These are phyloP conservation scores for Melipona quadrifasciata DNA, from an alignment of 1,140 invertebrate species.

Conservation along the genomic window DNA sequence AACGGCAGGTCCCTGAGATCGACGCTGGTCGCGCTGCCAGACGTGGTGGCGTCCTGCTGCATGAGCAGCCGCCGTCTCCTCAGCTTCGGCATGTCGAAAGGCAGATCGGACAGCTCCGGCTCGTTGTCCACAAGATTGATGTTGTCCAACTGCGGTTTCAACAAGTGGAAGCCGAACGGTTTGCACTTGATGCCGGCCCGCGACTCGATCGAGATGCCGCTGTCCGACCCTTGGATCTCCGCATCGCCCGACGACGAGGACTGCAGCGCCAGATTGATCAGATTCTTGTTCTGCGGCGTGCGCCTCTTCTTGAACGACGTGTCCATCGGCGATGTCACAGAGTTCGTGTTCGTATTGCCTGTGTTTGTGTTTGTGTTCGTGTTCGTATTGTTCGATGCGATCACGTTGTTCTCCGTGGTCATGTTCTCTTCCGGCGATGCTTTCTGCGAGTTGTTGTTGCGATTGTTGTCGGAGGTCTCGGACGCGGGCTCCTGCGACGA, in stretches of 20 bases:
- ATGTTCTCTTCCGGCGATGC: constrained; percentile 85
- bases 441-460: constrained; percentile 89
- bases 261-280: constrained; percentile 86
- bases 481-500: constrained; percentile 92
- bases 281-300: constrained; percentile 88
- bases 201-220: constrained; percentile 92
- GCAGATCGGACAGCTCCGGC: constrained; percentile 87
- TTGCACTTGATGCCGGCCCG: constrained; percentile 87
- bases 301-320: constrained; percentile 83
- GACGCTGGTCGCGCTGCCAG: constrained; percentile 87
- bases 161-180: constrained; percentile 82
- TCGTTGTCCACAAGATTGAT: constrained; percentile 80
- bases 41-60: constrained; percentile 85
- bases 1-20: constrained; percentile 91
- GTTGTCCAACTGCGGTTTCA: constrained; percentile 81
- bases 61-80: constrained; percentile 85
- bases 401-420: constrained; percentile 80
- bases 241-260: constrained; percentile 85
- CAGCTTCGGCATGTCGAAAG: constrained; percentile 95
- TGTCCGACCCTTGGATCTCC: constrained; percentile 92
- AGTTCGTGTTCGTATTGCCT: constrained; percentile 78
- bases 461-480: constrained; percentile 89
- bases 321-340: constrained; percentile 79
- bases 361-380: constrained; percentile 47
- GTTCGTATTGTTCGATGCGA: constrained; percentile 75